Conservation (phyloP, 1,140 invertebrate species). For the Sinella curviseta region DNA sequence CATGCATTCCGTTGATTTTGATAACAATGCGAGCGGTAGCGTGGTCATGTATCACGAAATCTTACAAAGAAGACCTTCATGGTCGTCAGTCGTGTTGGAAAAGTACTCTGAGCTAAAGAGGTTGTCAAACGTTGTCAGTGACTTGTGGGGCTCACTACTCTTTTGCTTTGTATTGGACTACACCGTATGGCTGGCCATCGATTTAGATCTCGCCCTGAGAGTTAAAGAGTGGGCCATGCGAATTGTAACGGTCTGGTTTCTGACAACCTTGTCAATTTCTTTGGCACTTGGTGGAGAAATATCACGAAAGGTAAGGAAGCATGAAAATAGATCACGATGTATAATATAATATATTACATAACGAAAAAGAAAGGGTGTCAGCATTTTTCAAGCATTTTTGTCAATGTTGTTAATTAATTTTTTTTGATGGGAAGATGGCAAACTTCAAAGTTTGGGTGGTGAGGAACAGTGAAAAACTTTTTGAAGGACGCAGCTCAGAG, state of each 20-base stretch:
- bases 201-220: neutral
- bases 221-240: neutral
- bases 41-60: too few relatives aligned
- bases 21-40: too few relatives aligned
- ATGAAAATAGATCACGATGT: too few relatives aligned
- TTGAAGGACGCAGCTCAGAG: neutral
- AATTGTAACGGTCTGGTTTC: neutral
- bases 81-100: neutral
- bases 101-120: neutral
- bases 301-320: neutral
- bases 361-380: neutral
- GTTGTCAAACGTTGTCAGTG: neutral
- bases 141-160: neutral
- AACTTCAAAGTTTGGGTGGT: neutral
- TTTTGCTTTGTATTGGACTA: neutral
- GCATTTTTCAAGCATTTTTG: too few relatives aligned
- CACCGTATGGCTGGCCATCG: neutral
- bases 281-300: neutral
- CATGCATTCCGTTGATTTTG: neutral
- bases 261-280: neutral
- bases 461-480: neutral
- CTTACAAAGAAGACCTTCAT: neutral
- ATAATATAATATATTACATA: neutral
- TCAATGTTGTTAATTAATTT: neutral
- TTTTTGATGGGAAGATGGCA: conserved; percentile 14